phyloP scores from a whole-genome alignment of 2,113 vertebrate genomes.

The Albula glossodonta region DNA sequence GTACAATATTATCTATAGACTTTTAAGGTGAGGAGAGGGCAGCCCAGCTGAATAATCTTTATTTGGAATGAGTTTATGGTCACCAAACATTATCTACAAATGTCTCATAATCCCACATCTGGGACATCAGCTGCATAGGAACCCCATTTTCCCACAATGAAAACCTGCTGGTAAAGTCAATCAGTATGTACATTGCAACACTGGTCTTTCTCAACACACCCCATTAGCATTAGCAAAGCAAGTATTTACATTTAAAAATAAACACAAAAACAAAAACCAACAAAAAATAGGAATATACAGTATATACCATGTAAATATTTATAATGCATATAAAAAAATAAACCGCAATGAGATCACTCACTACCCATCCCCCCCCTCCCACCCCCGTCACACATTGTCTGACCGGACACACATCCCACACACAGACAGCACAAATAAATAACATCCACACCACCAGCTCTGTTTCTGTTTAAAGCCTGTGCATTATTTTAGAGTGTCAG shows the following conservation, averaged over 20 bases:
- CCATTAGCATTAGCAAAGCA: not conserved
- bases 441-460: slow-evolving; percentile 39
- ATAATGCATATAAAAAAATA: slow-evolving; percentile 26
- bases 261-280: slow-evolving; percentile 10
- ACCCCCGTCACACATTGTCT: not conserved
- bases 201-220: not conserved
- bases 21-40: not conserved
- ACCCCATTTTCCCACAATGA: not conserved
- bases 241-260: slow-evolving; percentile 13
- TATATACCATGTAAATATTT: slow-evolving; percentile 31
- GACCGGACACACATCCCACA: slow-evolving; percentile 34
- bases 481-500: slow-evolving; percentile 57
- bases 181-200: slow-evolving; percentile 5
- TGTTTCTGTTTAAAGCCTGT: slow-evolving; percentile 27
- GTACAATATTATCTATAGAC: slow-evolving; percentile 6
- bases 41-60: not conserved
- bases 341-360: slow-evolving; percentile 7
- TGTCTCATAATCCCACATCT: not conserved
- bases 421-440: slow-evolving; percentile 58
- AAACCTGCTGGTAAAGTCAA: not conserved
- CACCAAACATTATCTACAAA: not conserved
- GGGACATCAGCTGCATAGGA: not conserved
- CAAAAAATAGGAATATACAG: slow-evolving; percentile 8
- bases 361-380: not conserved
- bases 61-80: not conserved